Evolutionary conservation across 1,140 invertebrate species (phyloP), one percentile per base, ranked within the genome.

Genomic region (Bombus pascuorum): DNA sequence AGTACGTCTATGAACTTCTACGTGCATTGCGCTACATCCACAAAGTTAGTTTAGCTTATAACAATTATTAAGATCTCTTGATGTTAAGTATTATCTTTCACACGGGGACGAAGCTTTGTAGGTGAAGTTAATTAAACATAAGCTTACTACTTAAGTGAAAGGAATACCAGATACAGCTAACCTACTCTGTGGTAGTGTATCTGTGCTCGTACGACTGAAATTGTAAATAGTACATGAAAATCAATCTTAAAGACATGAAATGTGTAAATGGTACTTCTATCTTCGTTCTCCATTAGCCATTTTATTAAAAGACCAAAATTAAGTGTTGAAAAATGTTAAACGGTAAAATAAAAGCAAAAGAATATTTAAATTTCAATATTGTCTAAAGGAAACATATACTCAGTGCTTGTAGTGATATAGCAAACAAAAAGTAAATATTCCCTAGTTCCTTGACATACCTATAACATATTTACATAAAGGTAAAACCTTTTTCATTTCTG

Each of bases 211-310:
- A 90, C 83, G 86, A 91, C 90, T 91, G 89, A 91, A 91, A 91
- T 89, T 91, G 90, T 91, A 91, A 91, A 91, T 91, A 91, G 80
- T 87, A 87, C 71, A 84, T 74, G 76, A 88, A 91, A 91, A 65
- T 78, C 88, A 86, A 85, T 86, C 68, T 79, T 87, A 76, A 90
- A 83, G 76, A 84, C 77, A 85, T 74, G 42, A 86, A 86, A 86
- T 85, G 81, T 90, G 75, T 88, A 88, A 81, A 80, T 89, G 83
- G 79, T 91, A 90, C 66, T 84, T 85, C 68, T 89, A 84, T 78
- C 86, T 91, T 85, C 77, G 83, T 90, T 91, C 75, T 89, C 83
- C 73, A 68, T 86, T 89, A 89, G 88, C 76, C 42, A 81, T 86
- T 89, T 87, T 78, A 87, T 91, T 83, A 70, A 86, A 81, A 86